Conservation (phyloP, 1,140 invertebrate genomes). For the Anastrepha ludens region DNA sequence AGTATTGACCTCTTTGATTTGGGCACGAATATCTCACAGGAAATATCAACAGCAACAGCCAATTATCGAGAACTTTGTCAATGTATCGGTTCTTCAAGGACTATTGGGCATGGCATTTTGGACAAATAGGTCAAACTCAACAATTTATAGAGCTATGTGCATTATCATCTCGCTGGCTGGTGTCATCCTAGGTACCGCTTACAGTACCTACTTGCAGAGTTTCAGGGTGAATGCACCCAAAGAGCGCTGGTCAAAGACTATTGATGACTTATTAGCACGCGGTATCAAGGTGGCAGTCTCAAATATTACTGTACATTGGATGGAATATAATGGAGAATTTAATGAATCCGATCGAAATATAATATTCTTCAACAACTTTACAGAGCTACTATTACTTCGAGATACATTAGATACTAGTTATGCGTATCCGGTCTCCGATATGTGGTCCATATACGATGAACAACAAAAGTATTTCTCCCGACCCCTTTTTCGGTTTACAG, state of each 20-base stretch:
- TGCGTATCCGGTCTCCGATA: not conserved
- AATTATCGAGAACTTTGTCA: not conserved
- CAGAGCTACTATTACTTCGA: not conserved
- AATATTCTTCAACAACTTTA: not conserved
- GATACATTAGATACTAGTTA: not conserved
- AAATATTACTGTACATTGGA: not conserved
- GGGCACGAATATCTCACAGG: not conserved
- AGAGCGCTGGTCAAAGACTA: too few species aligned
- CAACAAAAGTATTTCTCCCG: slow-evolving; percentile 40
- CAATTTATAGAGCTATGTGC: not conserved
- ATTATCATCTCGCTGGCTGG: slow-evolving; percentile 28
- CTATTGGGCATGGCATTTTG: slow-evolving; percentile 5
- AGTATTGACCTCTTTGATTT: not conserved
- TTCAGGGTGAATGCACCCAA: not conserved
- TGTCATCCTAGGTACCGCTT: not conserved
- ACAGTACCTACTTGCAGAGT: slow-evolving; percentile 11
- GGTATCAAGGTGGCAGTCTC: not conserved
- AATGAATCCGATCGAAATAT: not conserved
- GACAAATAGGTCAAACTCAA: too few species aligned
- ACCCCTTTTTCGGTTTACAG: slow-evolving; percentile 33
- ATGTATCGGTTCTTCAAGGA: not conserved
- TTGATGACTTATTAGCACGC: not conserved
- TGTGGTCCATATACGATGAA: slow-evolving; percentile 10
- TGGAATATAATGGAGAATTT: not conserved
- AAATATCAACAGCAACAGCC: not conserved